Base-by-base conservation (phyloP, 92 coral and sea anemone species). In the Porites evermanni region DNA sequence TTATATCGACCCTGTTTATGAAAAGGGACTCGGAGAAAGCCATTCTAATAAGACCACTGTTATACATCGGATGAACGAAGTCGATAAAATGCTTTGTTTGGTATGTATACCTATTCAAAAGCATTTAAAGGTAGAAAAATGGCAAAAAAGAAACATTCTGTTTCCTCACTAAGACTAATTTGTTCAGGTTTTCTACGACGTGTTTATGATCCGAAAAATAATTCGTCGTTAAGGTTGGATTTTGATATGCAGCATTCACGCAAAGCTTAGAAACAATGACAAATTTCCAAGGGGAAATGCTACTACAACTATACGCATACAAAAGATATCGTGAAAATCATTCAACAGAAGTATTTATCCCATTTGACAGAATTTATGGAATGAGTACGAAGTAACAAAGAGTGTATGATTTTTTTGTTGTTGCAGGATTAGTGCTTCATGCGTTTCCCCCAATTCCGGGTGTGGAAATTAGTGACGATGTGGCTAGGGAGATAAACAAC, bases 381-480 rank as follows among this genome's bases (percentile, higher is more conserved):
- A 14, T 59, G 80, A 76, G 56, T 63, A 50, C 13, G 3, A 8
- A 76, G 80, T 32, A 14, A 76, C 26, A 23, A 76, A 16, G 58
- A 75, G 26, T 18, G 20, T 76, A 76, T 58, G 32, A 29, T 29
- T 29, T 29, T 29, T 76, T 76, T 76, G 52, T 59, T 16, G 21
- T 76, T 60, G 16, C 68, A 60, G 80, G 80, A 58, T 59, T 76
- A 76, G 68, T 76, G 52, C 44, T 58, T 18, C 68, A 53, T 8
- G 80, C 80, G 29, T 76, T 76, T 59, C 80, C 80, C 29, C 53
- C 13, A 58, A 72, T 72, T 72, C 76, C 32, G 76, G 44, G 17
- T 14, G 56, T 47, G 60, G 76, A 72, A 16, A 72, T 7, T 72
- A 44, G 58, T 44, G 76, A 72, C 17, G 16, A 47, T 72, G 76